Evolutionary conservation across 53 echinoderm and acorn worm genomes (phyloP).

Genomic region (Antedon mediterranea): DNA sequence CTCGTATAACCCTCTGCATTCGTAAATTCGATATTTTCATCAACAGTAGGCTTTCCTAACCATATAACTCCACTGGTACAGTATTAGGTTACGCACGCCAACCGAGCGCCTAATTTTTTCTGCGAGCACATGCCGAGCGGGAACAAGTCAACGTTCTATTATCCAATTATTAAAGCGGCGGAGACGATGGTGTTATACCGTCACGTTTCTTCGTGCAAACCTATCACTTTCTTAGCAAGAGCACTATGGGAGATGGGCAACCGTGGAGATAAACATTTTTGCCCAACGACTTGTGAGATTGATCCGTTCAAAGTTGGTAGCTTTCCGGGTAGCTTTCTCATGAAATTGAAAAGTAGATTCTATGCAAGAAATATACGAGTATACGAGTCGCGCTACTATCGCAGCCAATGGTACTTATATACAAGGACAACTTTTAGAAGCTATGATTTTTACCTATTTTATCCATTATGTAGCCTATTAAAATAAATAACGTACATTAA

Average conservation of each 20-base stretch:
- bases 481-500: too few species aligned
- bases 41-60: not conserved
- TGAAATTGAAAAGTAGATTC: not conserved
- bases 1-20: not conserved
- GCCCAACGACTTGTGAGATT: not conserved
- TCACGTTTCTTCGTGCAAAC: not conserved
- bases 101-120: not conserved
- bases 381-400: too few species aligned
- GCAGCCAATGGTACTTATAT: too few species aligned
- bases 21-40: not conserved
- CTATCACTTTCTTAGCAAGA: not conserved
- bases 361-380: not conserved
- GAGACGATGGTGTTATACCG: not conserved
- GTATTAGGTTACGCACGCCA: not conserved
- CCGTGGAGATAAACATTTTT: not conserved
- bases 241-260: not conserved
- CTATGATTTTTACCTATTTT: too few species aligned
- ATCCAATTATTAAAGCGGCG: not conserved
- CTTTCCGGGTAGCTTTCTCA: not conserved
- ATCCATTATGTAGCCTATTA: too few species aligned
- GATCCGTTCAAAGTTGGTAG: not conserved
- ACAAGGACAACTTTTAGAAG: too few species aligned
- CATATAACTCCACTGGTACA: not conserved
- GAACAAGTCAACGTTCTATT: not conserved
- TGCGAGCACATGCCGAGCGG: not conserved